phyloP scores from a whole-genome alignment of 2,888 invertebrate species.

The Mactromeris polynyma region DNA sequence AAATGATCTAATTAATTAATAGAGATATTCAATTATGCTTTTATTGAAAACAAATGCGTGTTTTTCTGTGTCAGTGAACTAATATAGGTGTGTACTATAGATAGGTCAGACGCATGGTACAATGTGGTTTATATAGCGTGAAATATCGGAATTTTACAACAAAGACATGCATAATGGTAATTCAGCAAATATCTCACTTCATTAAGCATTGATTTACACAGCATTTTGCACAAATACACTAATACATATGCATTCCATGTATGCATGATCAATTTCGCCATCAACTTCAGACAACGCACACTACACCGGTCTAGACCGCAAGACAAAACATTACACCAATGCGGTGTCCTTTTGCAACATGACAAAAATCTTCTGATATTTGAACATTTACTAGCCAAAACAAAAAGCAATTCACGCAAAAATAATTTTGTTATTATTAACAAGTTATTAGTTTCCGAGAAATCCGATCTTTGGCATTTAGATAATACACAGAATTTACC shows the following conservation, averaged over 20 bases:
- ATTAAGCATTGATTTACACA: not conserved
- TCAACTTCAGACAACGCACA: not conserved
- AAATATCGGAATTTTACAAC: not conserved
- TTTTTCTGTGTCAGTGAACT: not conserved
- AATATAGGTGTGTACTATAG: not conserved
- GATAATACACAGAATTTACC: too few species aligned
- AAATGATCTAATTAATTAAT: slow-evolving; percentile 25
- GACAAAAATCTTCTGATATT: too few species aligned
- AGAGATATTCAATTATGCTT: slow-evolving; percentile 9
- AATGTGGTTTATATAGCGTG: not conserved
- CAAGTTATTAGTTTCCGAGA: too few species aligned
- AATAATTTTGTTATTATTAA: too few species aligned
- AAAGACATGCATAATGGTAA: not conserved
- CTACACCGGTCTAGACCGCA: not conserved
- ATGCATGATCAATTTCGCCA: not conserved
- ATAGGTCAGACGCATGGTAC: not conserved
- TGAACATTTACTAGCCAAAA: too few species aligned
- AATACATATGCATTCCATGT: not conserved
- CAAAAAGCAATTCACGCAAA: too few species aligned
- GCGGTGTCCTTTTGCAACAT: too few species aligned
- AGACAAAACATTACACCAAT: not conserved
- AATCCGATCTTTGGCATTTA: too few species aligned
- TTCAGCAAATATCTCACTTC: not conserved
- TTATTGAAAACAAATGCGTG: not conserved
- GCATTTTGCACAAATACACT: not conserved